These are phyloP conservation scores for Tragopan temminckii DNA, from an alignment of 2,797 vertebrate species.

Conservation along the genomic window DNA sequence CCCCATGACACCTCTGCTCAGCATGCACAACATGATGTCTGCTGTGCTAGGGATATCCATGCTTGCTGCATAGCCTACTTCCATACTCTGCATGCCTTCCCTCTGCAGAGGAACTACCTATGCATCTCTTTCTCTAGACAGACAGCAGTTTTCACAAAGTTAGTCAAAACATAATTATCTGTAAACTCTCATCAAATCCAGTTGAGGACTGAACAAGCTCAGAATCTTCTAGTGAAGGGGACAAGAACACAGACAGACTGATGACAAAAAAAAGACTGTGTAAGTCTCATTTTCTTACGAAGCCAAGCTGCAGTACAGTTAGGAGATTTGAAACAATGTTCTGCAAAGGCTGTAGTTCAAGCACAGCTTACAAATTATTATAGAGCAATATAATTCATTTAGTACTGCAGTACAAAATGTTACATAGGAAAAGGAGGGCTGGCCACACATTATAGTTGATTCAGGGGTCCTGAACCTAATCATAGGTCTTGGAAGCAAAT, in stretches of 20 bases:
- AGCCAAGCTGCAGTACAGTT: neutral
- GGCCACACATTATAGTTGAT: neutral
- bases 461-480: neutral
- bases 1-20: rapidly evolving
- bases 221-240: neutral
- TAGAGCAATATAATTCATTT: neutral
- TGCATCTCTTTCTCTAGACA: neutral
- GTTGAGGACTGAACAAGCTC: neutral
- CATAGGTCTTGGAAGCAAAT: neutral
- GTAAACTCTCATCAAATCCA: neutral
- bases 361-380: neutral
- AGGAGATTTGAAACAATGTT: neutral
- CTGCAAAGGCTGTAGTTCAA: neutral
- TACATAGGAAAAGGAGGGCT: neutral
- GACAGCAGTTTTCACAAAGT: slow-evolving; percentile 1
- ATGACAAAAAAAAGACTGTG: neutral
- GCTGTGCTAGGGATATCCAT: rapidly evolving
- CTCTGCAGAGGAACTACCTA: neutral
- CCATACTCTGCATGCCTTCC: neutral
- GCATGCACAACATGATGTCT: neutral
- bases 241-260: neutral
- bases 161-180: slow-evolving; percentile 12
- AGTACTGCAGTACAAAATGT: neutral
- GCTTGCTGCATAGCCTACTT: neutral
- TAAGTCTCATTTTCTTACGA: neutral